Conservation (phyloP, 2,797 vertebrate genomes). For the Notolepis coatsorum region DNA sequence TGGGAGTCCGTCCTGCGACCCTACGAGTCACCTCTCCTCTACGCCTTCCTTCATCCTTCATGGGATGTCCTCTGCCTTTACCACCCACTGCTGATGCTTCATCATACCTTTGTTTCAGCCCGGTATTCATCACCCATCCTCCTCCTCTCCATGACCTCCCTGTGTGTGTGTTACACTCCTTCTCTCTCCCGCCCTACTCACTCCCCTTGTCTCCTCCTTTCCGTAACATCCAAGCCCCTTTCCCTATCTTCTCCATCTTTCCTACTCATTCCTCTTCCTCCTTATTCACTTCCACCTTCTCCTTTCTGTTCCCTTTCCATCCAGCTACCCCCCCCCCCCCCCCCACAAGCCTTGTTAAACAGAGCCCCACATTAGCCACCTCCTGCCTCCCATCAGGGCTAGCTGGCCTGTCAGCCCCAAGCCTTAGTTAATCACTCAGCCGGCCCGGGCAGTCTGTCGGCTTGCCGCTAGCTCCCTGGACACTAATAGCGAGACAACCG, state of each 20-base stretch:
- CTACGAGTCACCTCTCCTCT: constrained; percentile 13
- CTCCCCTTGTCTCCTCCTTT: constrained; percentile 49
- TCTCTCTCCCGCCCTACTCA: background rate
- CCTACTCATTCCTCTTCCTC: background rate
- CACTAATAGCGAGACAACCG: constrained; percentile 81
- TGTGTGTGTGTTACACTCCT: no score
- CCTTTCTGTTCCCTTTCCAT: constrained; percentile 11
- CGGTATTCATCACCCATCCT: constrained; percentile 7
- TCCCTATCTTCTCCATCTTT: constrained; percentile 52
- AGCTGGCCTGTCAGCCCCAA: constrained; percentile 82
- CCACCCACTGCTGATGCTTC: constrained; percentile 15
- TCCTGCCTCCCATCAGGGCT: constrained; percentile 70
- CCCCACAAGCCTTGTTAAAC: constrained; percentile 63
- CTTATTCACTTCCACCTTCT: constrained; percentile 11
- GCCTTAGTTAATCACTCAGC: constrained; percentile 88
- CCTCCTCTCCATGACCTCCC: constrained; percentile 49
- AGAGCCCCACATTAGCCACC: constrained; percentile 66
- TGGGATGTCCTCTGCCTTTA: constrained; percentile 12
- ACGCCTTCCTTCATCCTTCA: constrained; percentile 26
- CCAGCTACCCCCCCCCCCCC: background rate
- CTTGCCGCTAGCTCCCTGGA: constrained; percentile 72
- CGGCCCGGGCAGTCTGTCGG: constrained; percentile 66
- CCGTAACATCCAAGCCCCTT: constrained; percentile 41
- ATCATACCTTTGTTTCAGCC: constrained; percentile 38
- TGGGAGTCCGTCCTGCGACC: constrained; percentile 62